Evolutionary conservation across 53 echinoderm and acorn worm genomes (phyloP).

Genomic region (Holothuria leucospilota): DNA sequence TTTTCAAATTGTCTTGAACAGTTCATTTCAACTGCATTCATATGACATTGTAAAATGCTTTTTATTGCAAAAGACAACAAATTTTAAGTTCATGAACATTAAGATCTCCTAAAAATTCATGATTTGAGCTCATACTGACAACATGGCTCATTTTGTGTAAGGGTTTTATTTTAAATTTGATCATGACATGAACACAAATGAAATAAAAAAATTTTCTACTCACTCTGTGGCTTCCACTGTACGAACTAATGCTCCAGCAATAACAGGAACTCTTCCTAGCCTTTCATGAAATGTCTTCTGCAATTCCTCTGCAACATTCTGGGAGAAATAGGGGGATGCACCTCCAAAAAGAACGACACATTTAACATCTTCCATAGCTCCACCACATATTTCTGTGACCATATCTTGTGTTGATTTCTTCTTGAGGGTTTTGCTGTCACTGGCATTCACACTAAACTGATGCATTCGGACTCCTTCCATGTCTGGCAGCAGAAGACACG

Average conservation of each 20-base stretch:
- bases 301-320: conserved; percentile 34
- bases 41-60: no score
- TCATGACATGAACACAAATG: no score
- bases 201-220: background rate
- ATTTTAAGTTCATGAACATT: no score
- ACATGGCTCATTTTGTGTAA: no score
- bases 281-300: conserved; percentile 66
- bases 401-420: conserved; percentile 4
- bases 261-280: conserved; percentile 65
- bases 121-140: no score
- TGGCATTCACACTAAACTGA: conserved; percentile 41
- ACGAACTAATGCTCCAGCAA: conserved; percentile 79
- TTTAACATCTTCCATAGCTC: conserved; percentile 53
- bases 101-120: no score
- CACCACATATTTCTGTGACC: conserved; percentile 49
- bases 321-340: conserved; percentile 2
- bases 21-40: no score
- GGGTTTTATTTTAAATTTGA: no score
- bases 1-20: no score
- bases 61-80: no score
- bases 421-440: background rate
- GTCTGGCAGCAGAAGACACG: conserved; percentile 75
- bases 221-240: conserved; percentile 51
- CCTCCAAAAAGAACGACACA: conserved; percentile 76
- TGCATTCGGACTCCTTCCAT: conserved; percentile 77